phyloP scores from a whole-genome alignment of 2,113 vertebrate genomes.

The Aix galericulata region DNA sequence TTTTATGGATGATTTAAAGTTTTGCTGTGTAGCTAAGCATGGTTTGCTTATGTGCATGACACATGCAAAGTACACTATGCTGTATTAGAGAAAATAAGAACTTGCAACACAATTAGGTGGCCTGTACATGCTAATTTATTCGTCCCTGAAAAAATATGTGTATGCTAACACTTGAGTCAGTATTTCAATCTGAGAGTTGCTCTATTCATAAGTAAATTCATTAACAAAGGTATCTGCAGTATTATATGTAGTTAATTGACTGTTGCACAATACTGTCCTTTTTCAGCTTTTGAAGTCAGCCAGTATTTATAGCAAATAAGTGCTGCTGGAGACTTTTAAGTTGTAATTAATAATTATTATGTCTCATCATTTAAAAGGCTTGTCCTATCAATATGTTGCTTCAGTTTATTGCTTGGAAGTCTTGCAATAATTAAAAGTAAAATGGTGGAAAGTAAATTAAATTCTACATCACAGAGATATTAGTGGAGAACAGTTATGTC shows the following conservation, averaged over 20 bases:
- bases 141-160: neutral
- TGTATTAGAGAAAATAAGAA: neutral
- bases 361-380: conserved; percentile 53
- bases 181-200: neutral
- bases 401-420: conserved; percentile 47
- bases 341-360: conserved; percentile 58
- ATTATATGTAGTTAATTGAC: conserved; percentile 43
- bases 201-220: conserved; percentile 24
- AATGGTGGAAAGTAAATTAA: conserved; percentile 64
- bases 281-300: conserved; percentile 41
- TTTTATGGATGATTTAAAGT: neutral
- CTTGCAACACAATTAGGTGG: neutral
- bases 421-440: conserved; percentile 62
- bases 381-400: conserved; percentile 36
- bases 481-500: neutral
- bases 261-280: conserved; percentile 30
- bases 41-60: neutral
- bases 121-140: neutral
- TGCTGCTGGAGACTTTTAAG: conserved; percentile 40
- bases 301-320: conserved; percentile 53
- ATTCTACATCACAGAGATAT: conserved; percentile 26
- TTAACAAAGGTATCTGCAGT: conserved; percentile 24
- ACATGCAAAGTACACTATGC: neutral
- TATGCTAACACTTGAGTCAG: neutral
- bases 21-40: neutral